Evolutionary conservation across 2,797 vertebrate species (phyloP).

Genomic region (Peromyscus melanophrys): DNA sequence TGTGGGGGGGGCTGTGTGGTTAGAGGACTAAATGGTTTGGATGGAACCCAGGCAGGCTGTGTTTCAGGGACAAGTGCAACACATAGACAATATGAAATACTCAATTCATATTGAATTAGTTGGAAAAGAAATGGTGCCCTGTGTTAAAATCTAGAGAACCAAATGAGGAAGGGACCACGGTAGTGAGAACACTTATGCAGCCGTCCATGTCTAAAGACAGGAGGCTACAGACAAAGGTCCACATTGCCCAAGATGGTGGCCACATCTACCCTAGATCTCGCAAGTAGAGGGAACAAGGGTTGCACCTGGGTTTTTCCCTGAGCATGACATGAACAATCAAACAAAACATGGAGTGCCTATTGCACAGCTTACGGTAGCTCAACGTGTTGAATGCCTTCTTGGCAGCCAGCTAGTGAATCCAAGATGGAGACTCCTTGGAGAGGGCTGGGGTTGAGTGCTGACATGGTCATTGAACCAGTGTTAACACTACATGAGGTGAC

Average conservation of each 20-base stretch:
- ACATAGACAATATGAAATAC: not conserved
- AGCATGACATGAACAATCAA: not conserved
- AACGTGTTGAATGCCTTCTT: not conserved
- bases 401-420: not conserved
- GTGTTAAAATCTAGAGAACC: not conserved
- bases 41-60: too few species aligned
- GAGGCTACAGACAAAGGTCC: not conserved
- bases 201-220: rapidly evolving
- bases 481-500: too few species aligned
- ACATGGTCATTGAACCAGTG: not conserved
- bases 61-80: not conserved
- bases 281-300: rapidly evolving
- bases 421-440: not conserved
- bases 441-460: not conserved
- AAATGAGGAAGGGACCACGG: rapidly evolving
- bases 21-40: not conserved
- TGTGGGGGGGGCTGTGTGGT: rapidly evolving
- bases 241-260: not conserved
- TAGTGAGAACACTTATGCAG: rapidly evolving
- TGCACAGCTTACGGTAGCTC: not conserved
- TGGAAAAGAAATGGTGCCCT: not conserved
- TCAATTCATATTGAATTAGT: not conserved
- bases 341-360: not conserved
- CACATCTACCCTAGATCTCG: not conserved
- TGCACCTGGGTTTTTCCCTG: not conserved